A percentile compares a stretch with the other conserved stretches of the same genome.
These are phyloP conservation scores for Drosophila lacteicornis DNA, from an alignment of 1,140 invertebrate genomes.

Conservation along the genomic window DNA sequence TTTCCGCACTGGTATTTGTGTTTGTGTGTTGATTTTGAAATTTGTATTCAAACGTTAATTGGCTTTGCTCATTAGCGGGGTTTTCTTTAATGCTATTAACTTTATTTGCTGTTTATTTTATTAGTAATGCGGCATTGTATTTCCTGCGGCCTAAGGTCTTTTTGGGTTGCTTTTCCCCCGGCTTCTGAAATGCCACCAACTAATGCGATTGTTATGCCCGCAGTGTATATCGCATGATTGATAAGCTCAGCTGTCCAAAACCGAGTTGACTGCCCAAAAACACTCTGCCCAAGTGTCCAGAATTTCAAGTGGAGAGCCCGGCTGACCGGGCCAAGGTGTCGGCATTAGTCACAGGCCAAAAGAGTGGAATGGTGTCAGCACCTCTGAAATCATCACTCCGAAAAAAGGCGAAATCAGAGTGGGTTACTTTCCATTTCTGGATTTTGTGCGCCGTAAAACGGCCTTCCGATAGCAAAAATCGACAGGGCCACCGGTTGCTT, in stretches of 20 bases:
- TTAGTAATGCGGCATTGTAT: constrained; percentile 75
- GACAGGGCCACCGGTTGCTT: constrained; percentile 20
- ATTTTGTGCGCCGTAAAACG: constrained; percentile 22
- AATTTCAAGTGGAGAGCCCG: constrained; percentile 38
- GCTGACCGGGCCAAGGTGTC: constrained; percentile 7
- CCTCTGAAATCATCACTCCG: constrained; percentile 40
- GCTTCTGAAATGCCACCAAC: constrained; percentile 27
- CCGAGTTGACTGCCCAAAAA: constrained; percentile 31
- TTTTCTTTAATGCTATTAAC: constrained; percentile 79
- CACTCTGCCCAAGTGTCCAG: constrained; percentile 36
- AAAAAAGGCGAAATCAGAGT: constrained; percentile 39
- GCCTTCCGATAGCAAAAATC: constrained; percentile 22
- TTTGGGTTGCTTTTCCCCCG: constrained; percentile 1
- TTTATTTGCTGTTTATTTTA: constrained; percentile 82
- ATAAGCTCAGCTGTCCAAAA: constrained; percentile 38
- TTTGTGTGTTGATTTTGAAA: constrained; percentile 74
- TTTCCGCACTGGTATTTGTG: constrained; percentile 20
- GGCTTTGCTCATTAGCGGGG: constrained; percentile 79
- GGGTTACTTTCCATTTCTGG: constrained; percentile 40
- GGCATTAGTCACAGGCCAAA: constrained; percentile 38
- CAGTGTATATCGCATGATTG: constrained; percentile 49
- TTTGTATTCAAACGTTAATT: constrained; percentile 79
- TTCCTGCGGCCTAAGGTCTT: constrained; percentile 66
- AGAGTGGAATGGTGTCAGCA: constrained; percentile 30
- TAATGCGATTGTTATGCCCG: constrained; percentile 79